Base-by-base conservation (phyloP, 2,797 vertebrate genomes). In the Platalea minor region DNA sequence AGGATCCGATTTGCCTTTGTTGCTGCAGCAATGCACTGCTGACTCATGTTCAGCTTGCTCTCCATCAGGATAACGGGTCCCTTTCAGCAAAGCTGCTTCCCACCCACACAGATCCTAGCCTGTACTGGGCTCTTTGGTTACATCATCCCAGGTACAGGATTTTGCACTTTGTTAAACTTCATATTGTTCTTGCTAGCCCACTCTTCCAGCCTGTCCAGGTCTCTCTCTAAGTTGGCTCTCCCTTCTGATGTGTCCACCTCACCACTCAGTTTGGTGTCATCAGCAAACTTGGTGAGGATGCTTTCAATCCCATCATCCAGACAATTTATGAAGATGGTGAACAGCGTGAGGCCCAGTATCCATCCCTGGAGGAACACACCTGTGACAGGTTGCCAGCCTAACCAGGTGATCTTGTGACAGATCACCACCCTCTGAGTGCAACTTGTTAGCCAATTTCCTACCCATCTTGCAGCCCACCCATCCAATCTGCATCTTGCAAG, bases 1-100 rank as follows among this genome's bases (percentile, higher is more conserved):
- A 37, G 39, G 39, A 63, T n/a, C 41, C 10, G 15, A n/a, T 41
- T 56, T 39, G 51, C n/a, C 8, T 48, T 48, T 13, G 19, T 5
- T 28, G 19, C 29, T 57, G 12, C 41, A 57, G 23, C 1, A 3
- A 10, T 0, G 0, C 9, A 25, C 11, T 25, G 9, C 41, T 70
- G 29, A 21, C 17, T 56, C 57, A 21, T 41, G 25, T 72, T 56
- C 13, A 9, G 5, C 37, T 45, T 45, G 9, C 23, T 53, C 2
- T 57, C 26, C 45, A 43, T 35, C 12, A 56, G 25, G 24, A 59
- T 35, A 35, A 35, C 13, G 16, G 33, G 28, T 51, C 18, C 13
- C 33, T 73, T 65, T 43, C 51, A 50, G 29, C 51, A 43, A 43
- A 16, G 37, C 10, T 65, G 15, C 21, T 65, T 18, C 17, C 10